Percentiles rank a stretch among this genome's conserved stretches.
Evolutionary conservation across 2,113 vertebrate genomes (phyloP).

Genomic region (Calypte anna): DNA sequence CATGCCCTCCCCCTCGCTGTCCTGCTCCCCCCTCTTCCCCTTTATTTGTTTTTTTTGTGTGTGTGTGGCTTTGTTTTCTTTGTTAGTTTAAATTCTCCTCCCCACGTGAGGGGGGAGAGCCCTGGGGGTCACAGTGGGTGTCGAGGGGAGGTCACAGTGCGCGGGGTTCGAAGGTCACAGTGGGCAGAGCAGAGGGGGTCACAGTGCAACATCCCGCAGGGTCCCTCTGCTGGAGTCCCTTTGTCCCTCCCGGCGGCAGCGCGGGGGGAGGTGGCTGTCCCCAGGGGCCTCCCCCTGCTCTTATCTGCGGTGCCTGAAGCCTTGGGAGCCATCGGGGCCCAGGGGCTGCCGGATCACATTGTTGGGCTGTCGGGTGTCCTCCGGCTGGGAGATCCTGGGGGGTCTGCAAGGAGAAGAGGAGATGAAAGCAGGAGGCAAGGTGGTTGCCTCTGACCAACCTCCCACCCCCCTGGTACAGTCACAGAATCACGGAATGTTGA

Average conservation of each 20-base stretch:
- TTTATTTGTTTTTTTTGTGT: neutral
- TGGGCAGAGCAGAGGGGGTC: conserved; percentile 85
- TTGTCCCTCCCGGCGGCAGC: conserved; percentile 62
- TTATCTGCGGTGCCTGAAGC: conserved; percentile 96
- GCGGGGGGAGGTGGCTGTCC: conserved; percentile 49
- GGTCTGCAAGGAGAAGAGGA: conserved; percentile 74
- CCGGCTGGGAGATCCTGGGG: conserved; percentile 85
- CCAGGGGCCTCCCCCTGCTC: conserved; percentile 53
- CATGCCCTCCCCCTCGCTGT: neutral
- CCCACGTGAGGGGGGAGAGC: conserved; percentile 26
- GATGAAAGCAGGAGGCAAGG: too few species aligned
- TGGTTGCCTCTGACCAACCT: too few species aligned
- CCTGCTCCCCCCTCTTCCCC: neutral
- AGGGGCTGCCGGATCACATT: conserved; percentile 90
- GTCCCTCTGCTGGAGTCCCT: conserved; percentile 77
- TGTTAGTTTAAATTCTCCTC: neutral
- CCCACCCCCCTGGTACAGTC: too few species aligned
- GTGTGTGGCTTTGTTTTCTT: too few species aligned
- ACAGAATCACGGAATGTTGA: too few species aligned
- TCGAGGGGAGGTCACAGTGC: conserved; percentile 79
- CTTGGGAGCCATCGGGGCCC: conserved; percentile 92
- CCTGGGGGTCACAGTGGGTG: conserved; percentile 78
- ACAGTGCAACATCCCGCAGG: conserved; percentile 81
- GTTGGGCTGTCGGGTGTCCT: conserved; percentile 88
- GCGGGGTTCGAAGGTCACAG: conserved; percentile 87